A percentile compares a stretch with the other conserved stretches of the same genome.
Conservation (phyloP, 1,140 invertebrate species). For the Drosophila persimilis region DNA sequence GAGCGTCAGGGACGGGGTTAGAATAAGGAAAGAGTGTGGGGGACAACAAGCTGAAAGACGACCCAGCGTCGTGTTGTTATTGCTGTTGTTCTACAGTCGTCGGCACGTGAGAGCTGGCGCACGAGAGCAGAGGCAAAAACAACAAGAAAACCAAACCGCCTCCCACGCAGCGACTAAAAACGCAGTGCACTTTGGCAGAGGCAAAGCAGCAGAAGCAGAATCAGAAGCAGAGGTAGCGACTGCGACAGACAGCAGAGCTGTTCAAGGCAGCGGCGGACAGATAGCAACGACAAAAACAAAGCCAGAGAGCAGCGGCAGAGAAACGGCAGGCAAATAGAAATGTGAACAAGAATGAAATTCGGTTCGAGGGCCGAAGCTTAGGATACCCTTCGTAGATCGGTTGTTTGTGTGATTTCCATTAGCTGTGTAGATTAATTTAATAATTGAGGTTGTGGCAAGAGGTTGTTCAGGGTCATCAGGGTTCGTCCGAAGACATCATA, state of each 20-base stretch:
- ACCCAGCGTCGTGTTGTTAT: conserved; percentile 12
- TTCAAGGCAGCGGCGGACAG: conserved; percentile 19
- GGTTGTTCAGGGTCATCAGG: too few species aligned
- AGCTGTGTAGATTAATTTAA: too few species aligned
- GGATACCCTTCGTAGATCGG: conserved; percentile 11
- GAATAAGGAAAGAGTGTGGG: conserved; percentile 1
- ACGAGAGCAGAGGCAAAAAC: conserved; percentile 48
- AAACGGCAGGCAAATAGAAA: conserved; percentile 50
- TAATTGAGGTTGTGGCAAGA: too few species aligned
- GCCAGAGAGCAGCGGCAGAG: conserved; percentile 5
- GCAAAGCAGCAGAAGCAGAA: conserved; percentile 1
- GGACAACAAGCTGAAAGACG: neutral
- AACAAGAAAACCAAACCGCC: conserved; percentile 30
- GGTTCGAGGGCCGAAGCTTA: too few species aligned
- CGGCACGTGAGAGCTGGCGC: conserved; percentile 63
- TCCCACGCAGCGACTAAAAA: conserved; percentile 60
- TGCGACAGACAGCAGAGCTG: neutral
- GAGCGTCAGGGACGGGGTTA: conserved; percentile 25
- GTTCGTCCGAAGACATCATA: too few species aligned
- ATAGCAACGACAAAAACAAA: conserved; percentile 7
- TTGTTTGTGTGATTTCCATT: too few species aligned
- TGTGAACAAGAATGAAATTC: too few species aligned
- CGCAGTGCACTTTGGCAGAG: conserved; percentile 65
- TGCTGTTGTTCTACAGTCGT: conserved; percentile 11
- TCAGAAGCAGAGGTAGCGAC: conserved; percentile 3